Evolutionary conservation across 2,113 vertebrate genomes (phyloP).

Genomic region (Anhinga anhinga): DNA sequence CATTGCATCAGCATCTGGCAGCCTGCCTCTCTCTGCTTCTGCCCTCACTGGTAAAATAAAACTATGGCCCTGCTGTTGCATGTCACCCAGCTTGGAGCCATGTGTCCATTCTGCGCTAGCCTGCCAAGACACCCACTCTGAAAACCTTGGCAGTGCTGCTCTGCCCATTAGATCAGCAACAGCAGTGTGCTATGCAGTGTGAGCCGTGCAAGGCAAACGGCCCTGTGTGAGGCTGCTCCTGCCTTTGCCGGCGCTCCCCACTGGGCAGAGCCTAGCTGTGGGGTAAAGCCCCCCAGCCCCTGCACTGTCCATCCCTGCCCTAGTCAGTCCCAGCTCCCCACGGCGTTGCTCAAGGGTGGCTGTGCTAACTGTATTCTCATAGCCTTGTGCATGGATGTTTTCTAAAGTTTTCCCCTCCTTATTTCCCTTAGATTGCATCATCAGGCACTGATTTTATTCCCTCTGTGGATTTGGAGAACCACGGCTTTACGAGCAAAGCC

Average conservation of each 20-base stretch:
- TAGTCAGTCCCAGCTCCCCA: background rate
- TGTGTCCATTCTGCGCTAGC: fast-evolving
- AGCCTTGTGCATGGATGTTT: background rate
- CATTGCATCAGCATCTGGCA: background rate
- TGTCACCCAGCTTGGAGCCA: background rate
- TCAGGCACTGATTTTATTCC: background rate
- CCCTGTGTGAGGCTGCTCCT: background rate
- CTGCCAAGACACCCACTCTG: background rate
- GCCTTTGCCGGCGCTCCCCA: fast-evolving
- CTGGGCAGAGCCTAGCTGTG: fast-evolving
- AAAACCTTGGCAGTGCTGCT: background rate
- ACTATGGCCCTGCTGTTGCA: background rate
- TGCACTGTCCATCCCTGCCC: background rate
- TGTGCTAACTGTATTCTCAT: background rate
- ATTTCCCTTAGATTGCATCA: background rate
- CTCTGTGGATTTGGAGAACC: background rate
- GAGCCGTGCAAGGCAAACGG: background rate
- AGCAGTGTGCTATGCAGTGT: fast-evolving
- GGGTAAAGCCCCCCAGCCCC: background rate
- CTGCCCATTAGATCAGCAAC: fast-evolving
- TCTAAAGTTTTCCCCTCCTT: background rate
- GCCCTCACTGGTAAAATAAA: background rate
- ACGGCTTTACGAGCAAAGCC: background rate
- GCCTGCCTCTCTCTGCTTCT: background rate
- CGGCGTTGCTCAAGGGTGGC: background rate